Evolutionary conservation across 2,888 invertebrate species (phyloP).

Genomic region (Apantesis nais): DNA sequence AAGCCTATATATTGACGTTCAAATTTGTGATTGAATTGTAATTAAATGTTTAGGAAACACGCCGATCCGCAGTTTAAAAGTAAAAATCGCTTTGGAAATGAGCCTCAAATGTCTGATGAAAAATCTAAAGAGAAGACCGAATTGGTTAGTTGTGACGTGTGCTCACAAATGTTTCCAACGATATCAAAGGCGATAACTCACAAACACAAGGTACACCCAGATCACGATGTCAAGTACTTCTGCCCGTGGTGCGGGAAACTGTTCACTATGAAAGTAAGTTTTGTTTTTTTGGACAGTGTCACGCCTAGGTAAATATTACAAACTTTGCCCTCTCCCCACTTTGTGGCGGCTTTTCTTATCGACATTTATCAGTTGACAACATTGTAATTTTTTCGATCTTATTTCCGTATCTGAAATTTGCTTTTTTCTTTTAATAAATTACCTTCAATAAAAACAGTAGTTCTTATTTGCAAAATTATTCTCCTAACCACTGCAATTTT

Average conservation of each 20-base stretch:
- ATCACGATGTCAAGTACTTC: constrained; percentile 87
- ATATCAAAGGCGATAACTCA: constrained; percentile 88
- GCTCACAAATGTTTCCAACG: constrained; percentile 84
- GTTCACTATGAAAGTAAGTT: constrained; percentile 87
- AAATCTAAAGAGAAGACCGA: constrained; percentile 63
- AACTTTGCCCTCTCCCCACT: constrained; percentile 55
- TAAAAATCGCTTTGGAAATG: constrained; percentile 57
- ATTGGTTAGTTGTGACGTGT: constrained; percentile 86
- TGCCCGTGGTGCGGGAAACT: constrained; percentile 89
- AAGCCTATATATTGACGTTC: not conserved
- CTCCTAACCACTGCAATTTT: not conserved
- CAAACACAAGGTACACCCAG: constrained; percentile 88
- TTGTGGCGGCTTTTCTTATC: constrained; percentile 39
- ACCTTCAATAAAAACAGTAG: not conserved
- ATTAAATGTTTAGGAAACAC: constrained; percentile 81
- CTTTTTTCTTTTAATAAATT: not conserved
- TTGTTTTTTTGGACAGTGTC: constrained; percentile 6
- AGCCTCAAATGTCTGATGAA: constrained; percentile 52
- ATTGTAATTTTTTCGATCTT: constrained; percentile 10
- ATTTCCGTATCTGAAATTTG: not conserved
- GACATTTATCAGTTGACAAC: constrained; percentile 35
- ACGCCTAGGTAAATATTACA: constrained; percentile 23
- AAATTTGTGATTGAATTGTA: constrained; percentile 7
- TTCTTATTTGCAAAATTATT: not conserved
- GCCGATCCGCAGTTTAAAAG: constrained; percentile 86